A percentile compares a stretch with the other conserved stretches of the same genome.
Conservation (phyloP, 2,797 vertebrate genomes). For the Philypnodon macrostomus region DNA sequence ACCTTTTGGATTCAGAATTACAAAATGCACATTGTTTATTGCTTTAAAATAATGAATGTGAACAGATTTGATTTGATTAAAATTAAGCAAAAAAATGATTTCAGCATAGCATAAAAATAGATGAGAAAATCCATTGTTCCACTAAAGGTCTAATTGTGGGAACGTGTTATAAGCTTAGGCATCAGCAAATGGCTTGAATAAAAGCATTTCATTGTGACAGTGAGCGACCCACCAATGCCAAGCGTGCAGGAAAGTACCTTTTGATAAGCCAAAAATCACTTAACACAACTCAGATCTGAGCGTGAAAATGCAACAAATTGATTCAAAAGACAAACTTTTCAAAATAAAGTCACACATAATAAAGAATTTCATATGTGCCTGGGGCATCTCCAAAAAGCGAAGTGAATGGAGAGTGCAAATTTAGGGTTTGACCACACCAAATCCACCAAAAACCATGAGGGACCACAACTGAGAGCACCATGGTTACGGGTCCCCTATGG, state of each 20-base stretch:
- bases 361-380: constrained; percentile 24
- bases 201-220: constrained; percentile 33
- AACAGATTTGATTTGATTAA: constrained; percentile 5
- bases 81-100: constrained; percentile 11
- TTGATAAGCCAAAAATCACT: constrained; percentile 41
- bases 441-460: constrained; percentile 34
- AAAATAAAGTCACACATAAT: constrained; percentile 19
- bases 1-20: background rate
- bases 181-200: constrained; percentile 33
- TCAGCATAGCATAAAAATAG: background rate
- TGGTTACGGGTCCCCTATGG: constrained; percentile 38
- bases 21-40: background rate
- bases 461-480: constrained; percentile 58
- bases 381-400: constrained; percentile 60
- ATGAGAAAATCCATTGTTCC: constrained; percentile 20
- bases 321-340: constrained; percentile 6
- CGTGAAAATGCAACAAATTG: constrained; percentile 34
- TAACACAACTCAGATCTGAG: constrained; percentile 25
- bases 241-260: constrained; percentile 41
- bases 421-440: constrained; percentile 49
- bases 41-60: constrained; percentile 5
- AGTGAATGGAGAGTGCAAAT: constrained; percentile 47
- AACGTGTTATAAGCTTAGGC: constrained; percentile 28
- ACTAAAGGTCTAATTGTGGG: constrained; percentile 28
- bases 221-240: constrained; percentile 28